Percentiles rank a stretch among this genome's conserved stretches.
These are phyloP conservation scores for Yoshiicerus persimilis DNA, from an alignment of 1,140 invertebrate species.

Conservation along the genomic window DNA sequence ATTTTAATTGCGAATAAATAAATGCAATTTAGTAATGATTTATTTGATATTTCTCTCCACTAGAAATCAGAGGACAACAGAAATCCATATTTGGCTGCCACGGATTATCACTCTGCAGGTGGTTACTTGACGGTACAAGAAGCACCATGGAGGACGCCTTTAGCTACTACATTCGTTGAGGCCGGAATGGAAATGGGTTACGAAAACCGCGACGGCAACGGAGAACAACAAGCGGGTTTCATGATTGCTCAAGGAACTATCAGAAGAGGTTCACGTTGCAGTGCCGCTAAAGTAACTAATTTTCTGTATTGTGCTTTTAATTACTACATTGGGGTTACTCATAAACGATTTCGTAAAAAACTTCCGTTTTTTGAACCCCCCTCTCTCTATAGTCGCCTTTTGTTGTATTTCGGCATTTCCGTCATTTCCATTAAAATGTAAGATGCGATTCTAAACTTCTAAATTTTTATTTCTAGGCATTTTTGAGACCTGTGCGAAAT, in stretches of 20 bases:
- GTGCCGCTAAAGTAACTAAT: conserved; percentile 74
- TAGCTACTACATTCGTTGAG: conserved; percentile 79
- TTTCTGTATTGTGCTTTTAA: no score
- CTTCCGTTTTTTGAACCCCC: no score
- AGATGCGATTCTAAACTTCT: no score
- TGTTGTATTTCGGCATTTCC: no score
- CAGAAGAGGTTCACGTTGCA: conserved; percentile 78
- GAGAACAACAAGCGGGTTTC: conserved; percentile 77
- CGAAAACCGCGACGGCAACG: conserved; percentile 82
- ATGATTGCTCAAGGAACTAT: conserved; percentile 90
- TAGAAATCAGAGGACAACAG: conserved; percentile 86
- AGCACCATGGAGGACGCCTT: conserved; percentile 76
- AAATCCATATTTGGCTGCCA: conserved; percentile 73
- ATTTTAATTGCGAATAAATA: neutral
- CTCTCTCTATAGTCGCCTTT: no score
- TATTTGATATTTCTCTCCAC: no score
- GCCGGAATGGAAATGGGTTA: conserved; percentile 85
- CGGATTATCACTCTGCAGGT: conserved; percentile 70
- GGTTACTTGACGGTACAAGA: conserved; percentile 81
- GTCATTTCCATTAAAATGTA: no score
- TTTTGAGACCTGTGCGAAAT: conserved; percentile 59
- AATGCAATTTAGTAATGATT: conserved; percentile 54
- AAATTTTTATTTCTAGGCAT: conserved; percentile 55
- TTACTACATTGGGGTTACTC: no score
- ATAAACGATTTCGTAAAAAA: no score